These are phyloP conservation scores for Diceros bicornis DNA, from an alignment of 2,797 vertebrate species.

Conservation along the genomic window DNA sequence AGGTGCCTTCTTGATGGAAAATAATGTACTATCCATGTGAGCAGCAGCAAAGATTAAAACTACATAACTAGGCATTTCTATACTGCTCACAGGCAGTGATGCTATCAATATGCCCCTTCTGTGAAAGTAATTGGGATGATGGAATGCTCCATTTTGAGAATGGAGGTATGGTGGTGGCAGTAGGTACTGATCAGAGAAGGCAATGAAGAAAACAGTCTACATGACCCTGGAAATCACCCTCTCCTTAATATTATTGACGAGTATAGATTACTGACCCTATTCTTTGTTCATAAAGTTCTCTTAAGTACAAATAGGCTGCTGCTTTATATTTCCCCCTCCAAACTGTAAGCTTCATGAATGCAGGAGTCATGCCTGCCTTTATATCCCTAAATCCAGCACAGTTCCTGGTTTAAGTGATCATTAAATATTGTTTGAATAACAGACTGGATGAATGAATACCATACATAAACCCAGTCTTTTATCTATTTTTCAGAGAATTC, in stretches of 20 bases:
- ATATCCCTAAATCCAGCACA: not conserved
- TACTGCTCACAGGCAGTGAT: not conserved
- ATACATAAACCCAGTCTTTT: not conserved
- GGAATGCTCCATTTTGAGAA: not conserved
- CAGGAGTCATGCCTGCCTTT: not conserved
- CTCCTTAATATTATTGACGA: not conserved
- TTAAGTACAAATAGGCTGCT: not conserved
- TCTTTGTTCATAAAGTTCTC: not conserved
- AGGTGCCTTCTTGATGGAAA: not conserved
- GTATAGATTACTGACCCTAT: not conserved
- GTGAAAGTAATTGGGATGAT: not conserved
- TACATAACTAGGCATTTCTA: not conserved
- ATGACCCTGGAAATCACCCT: not conserved
- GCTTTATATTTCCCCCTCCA: not conserved
- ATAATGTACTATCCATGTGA: not conserved
- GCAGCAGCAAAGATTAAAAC: slow-evolving; percentile 7
- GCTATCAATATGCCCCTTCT: not conserved
- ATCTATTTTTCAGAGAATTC: not conserved
- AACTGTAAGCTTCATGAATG: not conserved
- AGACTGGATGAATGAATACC: not conserved
- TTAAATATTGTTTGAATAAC: slow-evolving; percentile 18
- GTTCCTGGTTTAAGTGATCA: slow-evolving; percentile 23
- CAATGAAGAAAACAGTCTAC: not conserved
- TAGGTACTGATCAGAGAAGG: not conserved
- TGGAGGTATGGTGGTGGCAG: not conserved